Percentiles rank a stretch among this genome's conserved stretches.
Conservation (phyloP, 2,797 vertebrate species). For the Melanotaenia maccullochi region DNA sequence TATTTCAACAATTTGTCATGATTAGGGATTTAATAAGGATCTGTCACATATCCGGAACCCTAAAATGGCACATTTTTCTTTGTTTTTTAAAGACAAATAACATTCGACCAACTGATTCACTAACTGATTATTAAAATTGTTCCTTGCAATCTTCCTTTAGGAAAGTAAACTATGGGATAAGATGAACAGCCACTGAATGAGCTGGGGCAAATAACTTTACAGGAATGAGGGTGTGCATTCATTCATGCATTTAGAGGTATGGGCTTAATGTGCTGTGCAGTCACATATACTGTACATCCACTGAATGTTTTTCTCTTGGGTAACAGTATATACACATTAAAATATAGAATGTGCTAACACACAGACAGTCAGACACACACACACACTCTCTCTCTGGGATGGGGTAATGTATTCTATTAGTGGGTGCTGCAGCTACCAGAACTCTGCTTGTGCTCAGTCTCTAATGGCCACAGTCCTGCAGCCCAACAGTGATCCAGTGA, state of each 20-base stretch:
- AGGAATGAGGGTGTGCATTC: constrained; percentile 4
- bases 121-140: not conserved
- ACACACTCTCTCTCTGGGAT: constrained; percentile 8
- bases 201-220: constrained; percentile 19
- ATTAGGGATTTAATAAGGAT: not conserved
- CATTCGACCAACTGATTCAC: no score
- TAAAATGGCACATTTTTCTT: not conserved
- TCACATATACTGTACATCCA: constrained; percentile 12
- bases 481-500: constrained; percentile 62
- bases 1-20: not conserved
- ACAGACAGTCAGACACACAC: constrained; percentile 14
- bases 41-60: not conserved
- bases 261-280: constrained; percentile 22
- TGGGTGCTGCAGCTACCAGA: constrained; percentile 53
- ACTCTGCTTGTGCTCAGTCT: constrained; percentile 55
- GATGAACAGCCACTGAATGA: constrained; percentile 8
- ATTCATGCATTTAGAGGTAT: constrained; percentile 25
- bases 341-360: constrained; percentile 4
- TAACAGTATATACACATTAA: not conserved
- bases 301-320: constrained; percentile 2
- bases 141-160: not conserved
- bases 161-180: constrained; percentile 11
- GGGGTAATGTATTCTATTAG: constrained; percentile 69
- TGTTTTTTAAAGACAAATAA: not conserved
- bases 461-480: constrained; percentile 70